Base-by-base conservation (phyloP, 2,888 invertebrate species). In the Melangyna quadrimaculata region DNA sequence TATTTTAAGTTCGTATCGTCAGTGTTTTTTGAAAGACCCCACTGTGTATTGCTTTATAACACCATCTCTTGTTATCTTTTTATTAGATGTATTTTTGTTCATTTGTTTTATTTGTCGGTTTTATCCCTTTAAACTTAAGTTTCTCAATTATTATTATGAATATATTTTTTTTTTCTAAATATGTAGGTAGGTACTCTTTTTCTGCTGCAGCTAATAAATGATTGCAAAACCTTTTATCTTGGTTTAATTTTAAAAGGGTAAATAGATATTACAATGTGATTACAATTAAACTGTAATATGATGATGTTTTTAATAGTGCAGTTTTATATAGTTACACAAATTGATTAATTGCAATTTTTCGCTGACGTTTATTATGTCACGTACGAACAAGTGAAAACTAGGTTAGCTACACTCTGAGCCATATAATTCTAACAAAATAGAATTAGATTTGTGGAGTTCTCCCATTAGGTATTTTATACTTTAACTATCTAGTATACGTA, bases 191-290 rank as follows among this genome's bases (percentile, higher is more conserved):
- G n/a, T n/a, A n/a, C n/a, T n/a, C n/a, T n/a, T n/a, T n/a, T 17
- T 8, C 2, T 17, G 5, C 9, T 40, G 12, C 35, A 12, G 6
- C 6, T 27, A 12, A 12, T 12, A 17, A n/a, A 40, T 17, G 1
- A 40, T 6, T 17, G 7, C 0, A 40, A 40, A 40, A 17, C n/a
- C 40, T 40, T 40, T 40, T 40, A 40, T n/a, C 40, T 40, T 40
- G 8, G n/a, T 7, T 17, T 29, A 43, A 40, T 59, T 48, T 74
- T 65, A 43, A 65, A 35, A 70, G 70, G 55, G 53, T 78, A 73
- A 78, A 78, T 48, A 73, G 40, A 48, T 22, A 10, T 22, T 12
- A 48, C 48, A 4, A 22, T 48, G 6, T 1, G n/a, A 57, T 32
- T 19, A 12, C 0, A 1, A 35, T 10, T 57, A n/a, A 19, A 53